Conservation (phyloP, 2,888 invertebrate genomes). For the Anthophora plumipes region DNA sequence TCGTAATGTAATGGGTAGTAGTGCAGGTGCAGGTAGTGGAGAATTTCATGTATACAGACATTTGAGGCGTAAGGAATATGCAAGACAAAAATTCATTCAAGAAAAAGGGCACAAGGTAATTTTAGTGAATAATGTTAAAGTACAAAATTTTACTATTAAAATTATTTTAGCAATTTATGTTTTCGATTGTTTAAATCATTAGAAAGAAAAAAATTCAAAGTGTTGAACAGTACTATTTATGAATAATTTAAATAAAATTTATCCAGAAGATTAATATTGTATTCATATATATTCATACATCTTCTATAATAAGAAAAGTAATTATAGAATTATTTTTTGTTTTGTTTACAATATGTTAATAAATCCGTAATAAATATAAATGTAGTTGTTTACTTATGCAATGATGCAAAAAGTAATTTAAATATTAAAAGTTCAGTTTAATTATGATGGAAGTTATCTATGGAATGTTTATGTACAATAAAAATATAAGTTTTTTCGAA, state of each 20-base stretch:
- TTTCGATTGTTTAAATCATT: background rate
- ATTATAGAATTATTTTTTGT: no score
- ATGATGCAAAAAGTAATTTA: no score
- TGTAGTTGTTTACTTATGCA: no score
- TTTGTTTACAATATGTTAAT: no score
- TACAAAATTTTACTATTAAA: background rate
- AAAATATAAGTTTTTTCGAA: no score
- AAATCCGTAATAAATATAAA: no score
- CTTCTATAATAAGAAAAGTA: no score
- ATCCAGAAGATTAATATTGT: no score
- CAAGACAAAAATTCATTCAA: conserved; percentile 96
- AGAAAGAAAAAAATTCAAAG: background rate
- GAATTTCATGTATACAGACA: conserved; percentile 99
- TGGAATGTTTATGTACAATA: no score
- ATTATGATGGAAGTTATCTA: no score
- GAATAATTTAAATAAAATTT: background rate
- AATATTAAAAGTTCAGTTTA: no score
- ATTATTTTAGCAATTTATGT: background rate
- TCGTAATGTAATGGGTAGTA: conserved; percentile 99
- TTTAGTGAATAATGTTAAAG: background rate
- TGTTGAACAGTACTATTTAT: background rate
- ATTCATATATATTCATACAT: no score
- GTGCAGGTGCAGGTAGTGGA: conserved; percentile 99
- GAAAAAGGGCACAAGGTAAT: conserved; percentile 93
- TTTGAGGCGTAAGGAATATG: conserved; percentile 97